Evolutionary conservation across 1,140 invertebrate species (phyloP).

Genomic region (Chelonus insularis): DNA sequence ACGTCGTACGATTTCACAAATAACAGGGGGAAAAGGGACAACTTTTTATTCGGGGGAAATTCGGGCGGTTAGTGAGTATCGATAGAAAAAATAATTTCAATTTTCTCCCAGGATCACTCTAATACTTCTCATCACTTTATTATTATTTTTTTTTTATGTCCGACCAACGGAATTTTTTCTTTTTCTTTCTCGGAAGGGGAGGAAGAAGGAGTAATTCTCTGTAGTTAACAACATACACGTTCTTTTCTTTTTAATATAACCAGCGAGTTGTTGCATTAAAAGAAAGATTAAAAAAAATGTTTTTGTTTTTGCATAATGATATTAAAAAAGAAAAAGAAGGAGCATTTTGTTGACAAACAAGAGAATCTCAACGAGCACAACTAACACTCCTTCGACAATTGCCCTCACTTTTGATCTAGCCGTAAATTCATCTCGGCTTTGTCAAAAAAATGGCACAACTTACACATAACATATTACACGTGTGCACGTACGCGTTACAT

Average conservation of each 20-base stretch:
- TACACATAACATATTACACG: slow-evolving; percentile 54
- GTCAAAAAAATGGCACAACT: slow-evolving; percentile 45
- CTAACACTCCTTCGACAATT: slow-evolving; percentile 16
- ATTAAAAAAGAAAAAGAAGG: too few species aligned
- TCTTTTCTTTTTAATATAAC: too few species aligned
- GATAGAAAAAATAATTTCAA: slow-evolving; percentile 57
- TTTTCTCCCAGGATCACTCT: slow-evolving; percentile 22
- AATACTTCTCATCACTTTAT: slow-evolving; percentile 26
- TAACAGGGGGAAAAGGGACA: slow-evolving; percentile 45
- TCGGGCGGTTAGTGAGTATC: slow-evolving; percentile 33
- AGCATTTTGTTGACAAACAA: neutral
- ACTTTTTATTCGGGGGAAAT: slow-evolving; percentile 28
- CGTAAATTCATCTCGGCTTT: neutral
- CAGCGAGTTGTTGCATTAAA: too few species aligned
- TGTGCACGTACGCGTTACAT: slow-evolving; percentile 27
- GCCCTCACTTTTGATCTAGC: neutral
- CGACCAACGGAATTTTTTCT: slow-evolving; percentile 10
- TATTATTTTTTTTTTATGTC: slow-evolving; percentile 4
- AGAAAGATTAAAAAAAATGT: neutral
- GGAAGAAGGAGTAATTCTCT: slow-evolving; percentile 5
- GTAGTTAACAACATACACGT: neutral
- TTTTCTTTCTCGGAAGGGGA: slow-evolving; percentile 16
- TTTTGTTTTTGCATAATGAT: too few species aligned
- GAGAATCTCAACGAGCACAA: slow-evolving; percentile 18
- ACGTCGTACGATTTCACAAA: slow-evolving; percentile 50